Conservation (phyloP, 2,888 invertebrate genomes). For the Oxyscelio sp. region DNA sequence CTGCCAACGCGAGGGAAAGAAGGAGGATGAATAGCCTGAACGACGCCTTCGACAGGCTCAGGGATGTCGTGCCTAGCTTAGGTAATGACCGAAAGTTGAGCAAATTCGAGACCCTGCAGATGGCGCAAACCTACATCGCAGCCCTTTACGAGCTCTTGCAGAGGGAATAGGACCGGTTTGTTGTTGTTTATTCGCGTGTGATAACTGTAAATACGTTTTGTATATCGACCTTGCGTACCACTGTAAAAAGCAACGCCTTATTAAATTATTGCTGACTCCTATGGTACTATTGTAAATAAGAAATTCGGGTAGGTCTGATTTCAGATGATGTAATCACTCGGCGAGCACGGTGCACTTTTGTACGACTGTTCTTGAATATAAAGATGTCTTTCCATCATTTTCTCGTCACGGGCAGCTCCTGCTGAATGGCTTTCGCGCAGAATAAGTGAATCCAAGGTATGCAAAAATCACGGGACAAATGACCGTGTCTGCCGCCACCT, state of each 20-base stretch:
- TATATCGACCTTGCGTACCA: background rate
- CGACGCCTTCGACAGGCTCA: slow-evolving; percentile 92
- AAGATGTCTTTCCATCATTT: slow-evolving; percentile 60
- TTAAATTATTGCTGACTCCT: no score
- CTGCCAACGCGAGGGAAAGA: slow-evolving; percentile 93
- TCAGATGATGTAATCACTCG: slow-evolving; percentile 53
- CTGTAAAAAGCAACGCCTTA: slow-evolving; percentile 39
- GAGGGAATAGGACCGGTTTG: slow-evolving; percentile 35
- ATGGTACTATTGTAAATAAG: slow-evolving; percentile 53
- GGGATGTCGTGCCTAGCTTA: slow-evolving; percentile 92
- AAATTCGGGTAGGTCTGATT: slow-evolving; percentile 52
- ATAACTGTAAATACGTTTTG: slow-evolving; percentile 55
- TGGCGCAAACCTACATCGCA: slow-evolving; percentile 93
- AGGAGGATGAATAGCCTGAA: slow-evolving; percentile 94
- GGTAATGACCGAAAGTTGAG: no score
- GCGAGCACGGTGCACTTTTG: slow-evolving; percentile 12
- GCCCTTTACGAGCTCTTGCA: slow-evolving; percentile 90
- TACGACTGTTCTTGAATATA: slow-evolving; percentile 20
- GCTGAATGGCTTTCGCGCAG: slow-evolving; percentile 27
- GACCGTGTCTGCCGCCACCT: slow-evolving; percentile 81
- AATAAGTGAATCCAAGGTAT: slow-evolving; percentile 70
- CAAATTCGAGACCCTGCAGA: slow-evolving; percentile 94
- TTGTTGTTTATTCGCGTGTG: slow-evolving; percentile 35
- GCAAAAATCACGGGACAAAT: slow-evolving; percentile 83
- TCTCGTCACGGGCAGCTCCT: slow-evolving; percentile 43